Evolutionary conservation across 2,888 invertebrate species (phyloP), one percentile per base, ranked within the genome.

Genomic region (Eupithecia subfuscata): DNA sequence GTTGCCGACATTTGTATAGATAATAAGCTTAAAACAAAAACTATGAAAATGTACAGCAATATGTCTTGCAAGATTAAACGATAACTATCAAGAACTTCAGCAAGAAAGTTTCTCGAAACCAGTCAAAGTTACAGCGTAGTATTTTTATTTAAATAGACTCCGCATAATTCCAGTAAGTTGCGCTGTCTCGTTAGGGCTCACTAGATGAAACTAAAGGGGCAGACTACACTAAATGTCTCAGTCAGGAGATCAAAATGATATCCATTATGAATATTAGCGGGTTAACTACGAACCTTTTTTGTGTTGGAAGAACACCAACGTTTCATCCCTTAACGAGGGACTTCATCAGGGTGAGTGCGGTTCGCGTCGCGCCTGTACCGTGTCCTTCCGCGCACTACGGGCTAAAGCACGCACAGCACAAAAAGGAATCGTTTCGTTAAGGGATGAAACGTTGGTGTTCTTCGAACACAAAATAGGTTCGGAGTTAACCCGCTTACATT

Each of bases 131-230:
- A 79, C 73, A 65, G 71, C 71, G 72, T 79, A 78, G 74, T 83
- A 80, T 82, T 82, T 84, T 85, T 80, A 73, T 78, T 82, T 80
- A 70, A 77, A 77, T 79, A 80, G 78, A 81, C 81, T 80, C 80
- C 69, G 75, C 69, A 81, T 83, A 81, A 79, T 81, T 81, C 69
- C 75, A 78, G 77, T 81, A 80, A 84, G 83, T 85, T 86, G 84
- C 82, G 84, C 85, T 88, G 88, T 89, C 89, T 90, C 86, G 86
- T 90, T 90, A 87, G 82, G 86, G 88, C 86, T 89, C 87, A 89
- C 88, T 89, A 88, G 89, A 89, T 89, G 85, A 88, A 90, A 92
- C 91, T 92, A 90, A 91, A 90, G 90, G 90, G 88, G n/a, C 8
- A 9, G 56, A 56, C 48, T 48, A n/a, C 0, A n/a, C 56, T 56